Evolutionary conservation across 2,797 vertebrate genomes (phyloP).

Genomic region (Falco concolor): DNA sequence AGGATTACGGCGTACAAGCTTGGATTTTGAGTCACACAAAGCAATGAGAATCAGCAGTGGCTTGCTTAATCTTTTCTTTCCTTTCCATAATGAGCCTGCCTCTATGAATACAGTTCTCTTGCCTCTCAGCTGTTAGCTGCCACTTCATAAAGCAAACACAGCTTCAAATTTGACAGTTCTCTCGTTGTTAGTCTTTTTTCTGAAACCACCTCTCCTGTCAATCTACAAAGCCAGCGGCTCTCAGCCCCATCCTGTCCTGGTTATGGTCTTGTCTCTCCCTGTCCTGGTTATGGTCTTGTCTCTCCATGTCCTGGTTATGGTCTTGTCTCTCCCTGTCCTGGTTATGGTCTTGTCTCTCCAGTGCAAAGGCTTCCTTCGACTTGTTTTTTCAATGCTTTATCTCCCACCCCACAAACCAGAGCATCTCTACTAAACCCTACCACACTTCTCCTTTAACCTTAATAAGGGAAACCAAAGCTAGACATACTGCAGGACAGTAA

Average conservation of each 20-base stretch:
- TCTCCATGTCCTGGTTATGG: background rate
- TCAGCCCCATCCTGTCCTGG: background rate
- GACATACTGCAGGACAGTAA: background rate
- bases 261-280: background rate
- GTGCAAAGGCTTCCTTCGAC: background rate
- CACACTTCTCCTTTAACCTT: background rate
- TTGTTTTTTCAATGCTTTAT: background rate
- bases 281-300: background rate
- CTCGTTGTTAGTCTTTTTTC: slow-evolving; percentile 28
- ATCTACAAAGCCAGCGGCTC: background rate
- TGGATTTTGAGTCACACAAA: slow-evolving; percentile 51
- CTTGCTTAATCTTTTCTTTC: slow-evolving; percentile 66
- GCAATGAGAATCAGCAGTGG: slow-evolving; percentile 31
- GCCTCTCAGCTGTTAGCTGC: slow-evolving; percentile 56
- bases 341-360: background rate
- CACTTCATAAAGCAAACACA: slow-evolving; percentile 63
- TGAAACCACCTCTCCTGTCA: slow-evolving; percentile 40
- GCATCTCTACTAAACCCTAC: background rate
- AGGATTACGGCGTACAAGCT: background rate
- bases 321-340: background rate
- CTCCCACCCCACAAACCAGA: background rate
- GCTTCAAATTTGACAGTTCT: slow-evolving; percentile 39
- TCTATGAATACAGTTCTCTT: slow-evolving; percentile 42
- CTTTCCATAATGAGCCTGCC: slow-evolving; percentile 56
- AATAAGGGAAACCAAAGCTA: background rate